Base-by-base conservation (phyloP, 2,113 vertebrate genomes). In the Brevimyrus niger region DNA sequence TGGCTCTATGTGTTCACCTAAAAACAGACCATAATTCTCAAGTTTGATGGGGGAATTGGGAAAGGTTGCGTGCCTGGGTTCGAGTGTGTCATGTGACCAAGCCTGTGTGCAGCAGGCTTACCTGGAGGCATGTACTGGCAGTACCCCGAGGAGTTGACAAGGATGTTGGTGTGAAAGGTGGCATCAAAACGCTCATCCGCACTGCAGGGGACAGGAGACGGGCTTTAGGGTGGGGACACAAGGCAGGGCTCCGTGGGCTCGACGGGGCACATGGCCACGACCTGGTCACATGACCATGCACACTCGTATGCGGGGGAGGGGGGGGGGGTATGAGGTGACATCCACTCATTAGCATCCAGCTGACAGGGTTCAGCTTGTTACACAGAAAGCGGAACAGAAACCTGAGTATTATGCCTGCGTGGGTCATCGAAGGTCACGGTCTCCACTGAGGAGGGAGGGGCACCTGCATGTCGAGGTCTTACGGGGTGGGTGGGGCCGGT, bases 101-200 rank as follows among this genome's bases (percentile, higher is more conserved):
- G 46, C 11, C 47, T 15, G 47, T 23, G 65, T 23, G 92, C 94
- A 51, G 47, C 23, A 55, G 9, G 31, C 4, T 44, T 96, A 98
- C 98, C 98, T 96, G 98, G 97, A 21, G 98, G 97, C 83, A 98
- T 93, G 91, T 98, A 98, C 31, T 97, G 97, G 87, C 97, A 98
- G 23, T 97, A 94, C 48, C 98, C 98, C 0, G 96, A 97, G 65
- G 97, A 97, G 92, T 98, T 98, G 90, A 98, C 97, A 90, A 98
- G 90, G 92, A 98, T 96, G 2, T 98, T 98, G 90, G 97, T 98
- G 92, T 98, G 97, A 94, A 98, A 98, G 0, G 97, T 97, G 90
- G 97, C 97, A 27, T 98, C 98, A 88, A 98, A 98, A 31, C 97
- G 94, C 91, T 98, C 98, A 84, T 98, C 97, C 15, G 97, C 98